Conservation (phyloP, 2,113 vertebrate genomes). For the Prolemur simus region DNA sequence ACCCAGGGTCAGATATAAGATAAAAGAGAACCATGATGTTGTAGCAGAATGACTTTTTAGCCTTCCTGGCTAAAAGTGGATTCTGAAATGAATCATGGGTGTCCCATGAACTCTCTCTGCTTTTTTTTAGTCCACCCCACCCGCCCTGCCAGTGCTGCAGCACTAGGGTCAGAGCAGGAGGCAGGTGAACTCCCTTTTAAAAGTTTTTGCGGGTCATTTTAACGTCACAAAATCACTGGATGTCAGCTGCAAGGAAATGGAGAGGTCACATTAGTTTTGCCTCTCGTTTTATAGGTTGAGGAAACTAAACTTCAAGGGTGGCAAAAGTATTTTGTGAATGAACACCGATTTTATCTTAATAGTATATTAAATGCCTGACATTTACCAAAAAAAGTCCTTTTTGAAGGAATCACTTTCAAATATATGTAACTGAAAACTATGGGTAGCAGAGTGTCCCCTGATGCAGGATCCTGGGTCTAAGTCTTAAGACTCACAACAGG, state of each 20-base stretch:
- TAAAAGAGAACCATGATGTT: accelerated
- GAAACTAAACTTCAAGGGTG: no score
- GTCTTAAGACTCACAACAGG: neutral
- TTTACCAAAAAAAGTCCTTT: neutral
- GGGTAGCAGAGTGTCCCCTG: neutral
- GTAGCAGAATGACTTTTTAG: neutral
- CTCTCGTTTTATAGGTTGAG: no score
- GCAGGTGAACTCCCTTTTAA: neutral
- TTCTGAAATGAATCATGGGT: accelerated
- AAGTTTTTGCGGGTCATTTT: no score
- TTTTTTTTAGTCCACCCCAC: no score
- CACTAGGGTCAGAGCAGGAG: neutral
- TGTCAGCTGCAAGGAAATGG: neutral
- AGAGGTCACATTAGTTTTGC: neutral
- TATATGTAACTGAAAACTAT: neutral
- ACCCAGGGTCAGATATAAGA: neutral
- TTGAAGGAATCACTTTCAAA: neutral
- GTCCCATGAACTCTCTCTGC: neutral
- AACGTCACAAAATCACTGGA: accelerated
- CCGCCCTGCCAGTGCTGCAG: no score
- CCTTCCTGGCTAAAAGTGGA: accelerated
- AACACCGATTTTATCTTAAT: neutral
- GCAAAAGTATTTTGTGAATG: no score
- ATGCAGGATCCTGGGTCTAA: neutral
- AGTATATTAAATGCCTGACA: no score